phyloP scores from a whole-genome alignment of 2,888 invertebrate genomes.

The Antheraea yamamai region DNA sequence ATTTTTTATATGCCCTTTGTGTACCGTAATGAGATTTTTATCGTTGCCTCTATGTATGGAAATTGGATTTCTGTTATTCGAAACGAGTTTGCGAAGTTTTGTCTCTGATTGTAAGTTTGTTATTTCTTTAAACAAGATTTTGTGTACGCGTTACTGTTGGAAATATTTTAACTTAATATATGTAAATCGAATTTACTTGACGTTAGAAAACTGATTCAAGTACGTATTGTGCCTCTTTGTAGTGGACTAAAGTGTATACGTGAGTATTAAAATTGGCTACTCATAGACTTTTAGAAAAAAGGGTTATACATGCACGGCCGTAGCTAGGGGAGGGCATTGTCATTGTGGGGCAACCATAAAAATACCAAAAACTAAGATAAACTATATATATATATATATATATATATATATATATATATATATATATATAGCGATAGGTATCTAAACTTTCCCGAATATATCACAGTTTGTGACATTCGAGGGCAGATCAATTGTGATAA shows the following conservation, averaged over 20 bases:
- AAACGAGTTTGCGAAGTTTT: slow-evolving; percentile 2
- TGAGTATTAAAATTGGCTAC: background rate
- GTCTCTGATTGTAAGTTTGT: background rate
- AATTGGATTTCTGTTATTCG: slow-evolving; percentile 16
- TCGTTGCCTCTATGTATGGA: slow-evolving; percentile 7
- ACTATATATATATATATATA: too few species aligned
- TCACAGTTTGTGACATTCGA: too few species aligned
- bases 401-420: too few species aligned
- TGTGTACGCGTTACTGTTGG: slow-evolving; percentile 27
- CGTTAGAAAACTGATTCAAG: background rate
- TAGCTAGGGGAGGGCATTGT: too few species aligned
- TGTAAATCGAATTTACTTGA: background rate
- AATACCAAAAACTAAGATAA: too few species aligned
- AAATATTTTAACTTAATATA: background rate
- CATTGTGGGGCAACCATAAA: too few species aligned
- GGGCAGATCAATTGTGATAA: too few species aligned
- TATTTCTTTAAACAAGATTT: background rate
- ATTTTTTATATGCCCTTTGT: slow-evolving; percentile 18
- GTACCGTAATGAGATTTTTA: slow-evolving; percentile 23
- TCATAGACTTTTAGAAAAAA: too few species aligned
- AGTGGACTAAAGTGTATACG: background rate
- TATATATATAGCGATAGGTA: too few species aligned
- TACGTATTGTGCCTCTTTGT: background rate
- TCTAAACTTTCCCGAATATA: too few species aligned
- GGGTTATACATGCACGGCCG: too few species aligned